These are phyloP conservation scores for Ormyrus rosae DNA, from an alignment of 2,888 invertebrate species.

Conservation along the genomic window DNA sequence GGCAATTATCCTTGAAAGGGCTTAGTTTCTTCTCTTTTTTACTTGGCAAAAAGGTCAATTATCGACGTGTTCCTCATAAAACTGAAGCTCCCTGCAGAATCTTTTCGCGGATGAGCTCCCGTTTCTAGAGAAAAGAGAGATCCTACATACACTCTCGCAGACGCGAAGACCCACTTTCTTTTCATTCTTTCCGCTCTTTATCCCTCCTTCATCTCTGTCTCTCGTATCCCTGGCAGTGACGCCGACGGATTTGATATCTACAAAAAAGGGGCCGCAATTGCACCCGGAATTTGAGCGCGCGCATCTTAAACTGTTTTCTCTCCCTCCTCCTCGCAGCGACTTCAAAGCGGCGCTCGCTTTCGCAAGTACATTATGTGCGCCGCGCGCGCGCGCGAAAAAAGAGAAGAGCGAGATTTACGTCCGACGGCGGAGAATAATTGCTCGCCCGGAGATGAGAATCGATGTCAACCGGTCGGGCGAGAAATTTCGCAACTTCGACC, in stretches of 20 bases:
- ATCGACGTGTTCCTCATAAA: slow-evolving; percentile 32
- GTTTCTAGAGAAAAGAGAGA: background rate
- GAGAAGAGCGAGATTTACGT: slow-evolving; percentile 29
- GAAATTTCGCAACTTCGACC: slow-evolving; percentile 40
- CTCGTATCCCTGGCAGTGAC: background rate
- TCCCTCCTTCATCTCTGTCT: background rate
- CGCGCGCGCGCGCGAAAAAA: background rate
- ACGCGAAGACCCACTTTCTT: slow-evolving; percentile 33
- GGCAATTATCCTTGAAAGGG: slow-evolving; percentile 46
- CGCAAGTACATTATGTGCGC: slow-evolving; percentile 16
- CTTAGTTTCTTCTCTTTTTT: slow-evolving; percentile 21
- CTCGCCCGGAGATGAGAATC: slow-evolving; percentile 38
- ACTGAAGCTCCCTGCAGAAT: background rate
- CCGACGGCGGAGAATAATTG: slow-evolving; percentile 31
- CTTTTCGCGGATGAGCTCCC: slow-evolving; percentile 21
- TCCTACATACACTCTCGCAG: background rate
- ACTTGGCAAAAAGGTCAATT: slow-evolving; percentile 21
- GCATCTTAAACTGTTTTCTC: background rate
- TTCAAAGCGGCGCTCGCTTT: slow-evolving; percentile 34
- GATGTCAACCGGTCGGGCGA: slow-evolving; percentile 35
- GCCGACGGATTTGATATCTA: slow-evolving; percentile 6
- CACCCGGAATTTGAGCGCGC: slow-evolving; percentile 18
- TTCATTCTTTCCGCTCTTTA: slow-evolving; percentile 19
- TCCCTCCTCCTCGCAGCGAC: slow-evolving; percentile 9
- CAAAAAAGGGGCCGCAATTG: slow-evolving; percentile 39